Percentiles rank a stretch among this genome's conserved stretches.
phyloP scores from a whole-genome alignment of 2,113 vertebrate genomes.

The Suricata suricatta region DNA sequence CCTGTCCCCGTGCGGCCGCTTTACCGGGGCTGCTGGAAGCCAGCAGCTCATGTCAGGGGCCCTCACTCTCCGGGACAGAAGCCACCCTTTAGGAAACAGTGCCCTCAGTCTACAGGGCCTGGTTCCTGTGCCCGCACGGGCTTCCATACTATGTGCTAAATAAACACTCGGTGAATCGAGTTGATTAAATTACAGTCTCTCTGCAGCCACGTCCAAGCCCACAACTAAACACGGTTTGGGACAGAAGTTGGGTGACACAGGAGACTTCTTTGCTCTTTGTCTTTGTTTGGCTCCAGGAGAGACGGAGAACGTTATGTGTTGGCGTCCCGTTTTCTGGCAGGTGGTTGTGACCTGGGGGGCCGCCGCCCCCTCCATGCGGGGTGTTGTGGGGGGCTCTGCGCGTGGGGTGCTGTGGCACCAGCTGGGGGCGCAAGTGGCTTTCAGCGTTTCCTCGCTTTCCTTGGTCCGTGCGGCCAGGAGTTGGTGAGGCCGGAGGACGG shows the following conservation, averaged over 20 bases:
- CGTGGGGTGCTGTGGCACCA: background rate
- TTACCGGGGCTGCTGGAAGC: too few relatives aligned
- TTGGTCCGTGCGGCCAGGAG: accelerated
- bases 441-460: background rate
- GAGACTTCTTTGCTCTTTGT: background rate
- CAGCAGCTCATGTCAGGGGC: background rate
- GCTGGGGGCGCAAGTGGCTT: background rate
- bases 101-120: accelerated
- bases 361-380: background rate
- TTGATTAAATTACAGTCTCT: background rate
- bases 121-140: background rate
- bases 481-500: background rate
- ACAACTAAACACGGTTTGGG: background rate
- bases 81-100: background rate
- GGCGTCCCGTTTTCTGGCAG: background rate
- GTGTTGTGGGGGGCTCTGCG: background rate
- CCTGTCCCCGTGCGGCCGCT: background rate
- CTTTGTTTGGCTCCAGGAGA: background rate
- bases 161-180: accelerated
- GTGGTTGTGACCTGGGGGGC: background rate
- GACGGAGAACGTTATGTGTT: accelerated
- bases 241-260: too few relatives aligned
- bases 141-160: accelerated
- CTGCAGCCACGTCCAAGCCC: background rate
- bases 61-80: background rate